Base-by-base conservation (phyloP, 2,797 vertebrate genomes). In the Tympanoctomys barrerae region DNA sequence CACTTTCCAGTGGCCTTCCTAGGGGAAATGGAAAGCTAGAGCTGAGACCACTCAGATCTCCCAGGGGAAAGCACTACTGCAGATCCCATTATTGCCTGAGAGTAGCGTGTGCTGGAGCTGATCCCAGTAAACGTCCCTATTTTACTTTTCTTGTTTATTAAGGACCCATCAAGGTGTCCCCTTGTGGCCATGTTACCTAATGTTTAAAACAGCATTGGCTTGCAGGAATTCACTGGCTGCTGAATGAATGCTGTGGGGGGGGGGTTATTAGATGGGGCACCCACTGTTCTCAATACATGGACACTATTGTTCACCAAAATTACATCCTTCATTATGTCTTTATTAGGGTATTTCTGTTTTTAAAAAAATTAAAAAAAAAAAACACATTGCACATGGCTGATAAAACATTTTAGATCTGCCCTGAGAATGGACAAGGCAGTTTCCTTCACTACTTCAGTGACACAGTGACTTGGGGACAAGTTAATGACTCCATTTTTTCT, bases 381-480 rank as follows among this genome's bases (percentile, higher is more conserved):
- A 18, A 97, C 42, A 39, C 97, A 94, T 90, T 97, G 95, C 96
- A 98, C 7, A 90, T 96, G 85, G 71, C 88, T 91, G 28, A 85
- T 73, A 70, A 75, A 75, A 77, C 46, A 2, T 96, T 98, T 96
- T 7, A 90, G 82, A 94, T 94, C 81, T 95, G 79, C 91, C 92
- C 89, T 81, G 89, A 96, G 93, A 95, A 98, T 83, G 78, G 97
- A 96, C 78, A 91, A 97, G 97, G 97, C 96, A 98, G 96, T 96
- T 98, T 98, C 97, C 96, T 98, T 98, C 97, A 94, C 95, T 97
- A 79, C 94, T 93, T 71, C 97, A 97, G 95, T 98, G 97, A 97
- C 96, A 81, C 95, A 92, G 62, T 96, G 96, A 94, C 97, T 96
- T 89, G 85, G 3, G 92, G 84, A 92, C 92, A 97, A 96, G 80